These are phyloP conservation scores for Epinotia nisella DNA, from an alignment of 2,888 invertebrate genomes.

Conservation along the genomic window DNA sequence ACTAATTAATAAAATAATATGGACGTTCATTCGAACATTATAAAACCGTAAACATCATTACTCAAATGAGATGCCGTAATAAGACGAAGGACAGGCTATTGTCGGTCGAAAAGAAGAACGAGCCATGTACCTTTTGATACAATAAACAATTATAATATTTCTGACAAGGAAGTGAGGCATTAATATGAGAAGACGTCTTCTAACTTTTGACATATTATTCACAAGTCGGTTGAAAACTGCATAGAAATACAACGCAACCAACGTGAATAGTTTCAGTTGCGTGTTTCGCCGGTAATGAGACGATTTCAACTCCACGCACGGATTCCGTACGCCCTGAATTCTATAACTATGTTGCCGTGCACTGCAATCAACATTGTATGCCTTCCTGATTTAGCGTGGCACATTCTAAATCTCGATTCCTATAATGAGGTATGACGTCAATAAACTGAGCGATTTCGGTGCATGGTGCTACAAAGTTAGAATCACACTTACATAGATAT, in stretches of 20 bases:
- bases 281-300: constrained; percentile 27
- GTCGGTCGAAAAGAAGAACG: too few species aligned
- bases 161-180: too few species aligned
- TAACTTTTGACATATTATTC: too few species aligned
- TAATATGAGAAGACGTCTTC: too few species aligned
- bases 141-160: too few species aligned
- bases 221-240: background rate
- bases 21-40: too few species aligned
- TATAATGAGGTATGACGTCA: constrained; percentile 5
- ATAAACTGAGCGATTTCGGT: background rate
- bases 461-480: background rate
- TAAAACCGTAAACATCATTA: too few species aligned
- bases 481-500: background rate
- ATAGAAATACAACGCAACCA: constrained; percentile 6
- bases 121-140: too few species aligned
- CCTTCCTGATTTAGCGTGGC: constrained; percentile 11
- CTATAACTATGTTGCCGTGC: constrained; percentile 26
- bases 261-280: constrained; percentile 12
- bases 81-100: too few species aligned
- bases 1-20: too few species aligned
- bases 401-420: background rate
- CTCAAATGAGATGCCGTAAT: too few species aligned
- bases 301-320: constrained; percentile 23
- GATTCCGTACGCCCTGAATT: constrained; percentile 27
- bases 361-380: constrained; percentile 26